Evolutionary conservation across 2,113 vertebrate species (phyloP).

Genomic region (Hippocampus abdominalis): DNA sequence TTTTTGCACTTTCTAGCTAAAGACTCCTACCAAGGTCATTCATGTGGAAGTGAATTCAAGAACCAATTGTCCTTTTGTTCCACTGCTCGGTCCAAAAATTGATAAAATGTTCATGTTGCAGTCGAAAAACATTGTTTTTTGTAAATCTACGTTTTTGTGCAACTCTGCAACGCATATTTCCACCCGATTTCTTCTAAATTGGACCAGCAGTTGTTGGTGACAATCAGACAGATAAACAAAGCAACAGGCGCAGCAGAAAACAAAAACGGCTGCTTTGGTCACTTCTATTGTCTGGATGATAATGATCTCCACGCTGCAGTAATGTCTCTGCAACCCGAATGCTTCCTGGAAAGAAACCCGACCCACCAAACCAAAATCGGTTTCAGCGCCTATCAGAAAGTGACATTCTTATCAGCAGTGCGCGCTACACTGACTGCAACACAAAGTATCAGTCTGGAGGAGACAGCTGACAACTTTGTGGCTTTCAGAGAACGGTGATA

Average conservation of each 20-base stretch:
- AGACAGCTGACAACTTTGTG: slow-evolving; percentile 27
- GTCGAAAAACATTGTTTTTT: background rate
- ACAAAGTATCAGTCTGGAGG: slow-evolving; percentile 44
- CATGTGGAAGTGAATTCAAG: background rate
- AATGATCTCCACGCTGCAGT: slow-evolving; percentile 1
- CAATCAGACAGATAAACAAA: background rate
- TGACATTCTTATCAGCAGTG: slow-evolving; percentile 51
- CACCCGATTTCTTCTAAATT: background rate
- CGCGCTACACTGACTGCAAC: slow-evolving; percentile 50
- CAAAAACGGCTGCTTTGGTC: background rate
- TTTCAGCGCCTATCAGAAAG: slow-evolving; percentile 40
- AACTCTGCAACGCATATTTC: background rate
- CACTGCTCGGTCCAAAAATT: background rate
- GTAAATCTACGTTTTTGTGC: background rate
- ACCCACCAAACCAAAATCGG: slow-evolving; percentile 38
- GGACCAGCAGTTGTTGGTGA: background rate
- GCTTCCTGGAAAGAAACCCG: slow-evolving; percentile 22
- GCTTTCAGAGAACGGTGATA: slow-evolving; percentile 46
- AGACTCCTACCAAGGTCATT: background rate
- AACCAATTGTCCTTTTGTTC: background rate
- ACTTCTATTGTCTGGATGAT: slow-evolving; percentile 14
- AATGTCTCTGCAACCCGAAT: slow-evolving; percentile 16
- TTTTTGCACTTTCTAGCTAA: background rate
- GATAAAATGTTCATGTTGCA: background rate
- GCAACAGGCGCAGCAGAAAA: background rate